Evolutionary conservation across 2,888 invertebrate genomes (phyloP).

Genomic region (Choreutis nemorana): DNA sequence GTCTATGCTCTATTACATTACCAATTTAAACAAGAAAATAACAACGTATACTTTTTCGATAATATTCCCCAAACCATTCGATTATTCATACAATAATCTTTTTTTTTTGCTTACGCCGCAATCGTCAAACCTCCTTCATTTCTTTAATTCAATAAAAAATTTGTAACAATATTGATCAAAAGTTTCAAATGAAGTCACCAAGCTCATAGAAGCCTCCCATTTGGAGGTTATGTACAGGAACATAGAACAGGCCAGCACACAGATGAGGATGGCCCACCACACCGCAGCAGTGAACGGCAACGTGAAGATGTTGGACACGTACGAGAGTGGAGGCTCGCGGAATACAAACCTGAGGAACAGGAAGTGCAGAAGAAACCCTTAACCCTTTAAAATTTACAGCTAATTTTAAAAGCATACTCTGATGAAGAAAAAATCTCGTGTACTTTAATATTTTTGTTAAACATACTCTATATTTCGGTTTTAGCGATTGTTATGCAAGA

Average conservation of each 20-base stretch:
- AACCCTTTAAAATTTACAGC: too few relatives aligned
- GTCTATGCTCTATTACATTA: too few relatives aligned
- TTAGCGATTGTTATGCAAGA: too few relatives aligned
- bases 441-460: too few relatives aligned
- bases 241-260: conserved; percentile 49
- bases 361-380: too few relatives aligned
- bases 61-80: too few relatives aligned
- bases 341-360: conserved; percentile 74
- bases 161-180: not conserved
- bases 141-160: not conserved
- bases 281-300: conserved; percentile 70
- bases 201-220: conserved; percentile 48
- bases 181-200: conserved; percentile 26
- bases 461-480: too few relatives aligned
- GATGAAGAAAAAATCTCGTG: too few relatives aligned
- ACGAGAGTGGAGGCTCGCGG: conserved; percentile 71
- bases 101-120: not conserved
- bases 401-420: too few relatives aligned
- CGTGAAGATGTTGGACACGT: conserved; percentile 71
- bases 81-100: too few relatives aligned
- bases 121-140: not conserved
- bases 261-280: conserved; percentile 66
- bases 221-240: conserved; percentile 55
- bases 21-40: too few relatives aligned
- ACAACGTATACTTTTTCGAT: too few relatives aligned